Percentiles rank a stretch among this genome's conserved stretches.
These are phyloP conservation scores for Lithophane ornitopus DNA, from an alignment of 2,888 invertebrate genomes.

Conservation along the genomic window DNA sequence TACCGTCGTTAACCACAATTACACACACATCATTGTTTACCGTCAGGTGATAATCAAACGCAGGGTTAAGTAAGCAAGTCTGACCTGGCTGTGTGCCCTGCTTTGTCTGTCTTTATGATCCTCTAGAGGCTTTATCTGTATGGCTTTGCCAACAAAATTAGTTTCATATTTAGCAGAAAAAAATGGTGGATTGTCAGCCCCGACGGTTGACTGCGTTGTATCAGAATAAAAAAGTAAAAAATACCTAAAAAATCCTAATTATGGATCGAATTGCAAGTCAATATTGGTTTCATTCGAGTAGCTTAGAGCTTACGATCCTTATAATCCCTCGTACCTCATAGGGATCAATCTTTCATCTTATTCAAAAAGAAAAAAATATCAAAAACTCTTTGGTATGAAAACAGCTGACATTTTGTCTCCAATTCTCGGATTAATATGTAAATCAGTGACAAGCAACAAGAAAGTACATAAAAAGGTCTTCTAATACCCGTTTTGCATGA, in stretches of 20 bases:
- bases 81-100: background rate
- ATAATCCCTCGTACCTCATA: background rate
- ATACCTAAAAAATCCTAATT: background rate
- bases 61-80: background rate
- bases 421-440: conserved; percentile 59
- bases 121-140: background rate
- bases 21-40: background rate
- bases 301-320: background rate
- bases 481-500: conserved; percentile 63
- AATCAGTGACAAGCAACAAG: conserved; percentile 50
- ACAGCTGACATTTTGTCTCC: conserved; percentile 54
- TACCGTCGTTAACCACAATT: background rate
- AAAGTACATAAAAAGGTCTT: conserved; percentile 62
- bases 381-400: conserved; percentile 17
- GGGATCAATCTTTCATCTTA: conserved; percentile 1
- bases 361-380: background rate
- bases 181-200: background rate
- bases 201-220: background rate
- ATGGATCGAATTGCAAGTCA: background rate
- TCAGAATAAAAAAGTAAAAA: background rate
- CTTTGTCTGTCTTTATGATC: background rate
- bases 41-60: background rate
- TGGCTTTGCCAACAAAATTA: background rate
- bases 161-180: background rate
- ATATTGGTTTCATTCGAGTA: background rate